Evolutionary conservation across 2,113 vertebrate species (phyloP), one percentile per base, ranked within the genome.

Genomic region (Anhinga rufa): DNA sequence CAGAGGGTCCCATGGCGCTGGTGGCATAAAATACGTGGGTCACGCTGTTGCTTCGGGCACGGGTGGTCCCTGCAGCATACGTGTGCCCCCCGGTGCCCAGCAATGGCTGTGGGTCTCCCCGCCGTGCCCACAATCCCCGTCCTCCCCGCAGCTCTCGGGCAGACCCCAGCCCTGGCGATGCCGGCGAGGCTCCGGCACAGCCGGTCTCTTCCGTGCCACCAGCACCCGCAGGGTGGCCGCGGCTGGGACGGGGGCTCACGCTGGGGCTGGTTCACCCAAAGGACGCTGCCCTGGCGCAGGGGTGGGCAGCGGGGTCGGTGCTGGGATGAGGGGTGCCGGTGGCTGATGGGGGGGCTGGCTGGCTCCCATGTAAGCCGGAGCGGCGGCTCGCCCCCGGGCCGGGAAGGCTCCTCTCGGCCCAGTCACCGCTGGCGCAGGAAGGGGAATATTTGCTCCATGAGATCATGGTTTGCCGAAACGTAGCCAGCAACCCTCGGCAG

Each of bases 381-480:
- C 51, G 1, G 18, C 6, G 3, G 65, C 88, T 87, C 65, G 31
- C 72, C 80, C 82, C 68, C 87, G 29, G 65, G 10, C 69, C 20
- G 69, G 95, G 91, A 90, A 57, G 82, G 87, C 70, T 97, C 80
- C 86, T 86, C 94, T 80, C 34, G 13, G 19, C 82, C 82, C 32
- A 15, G 6, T 42, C 14, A 62, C 78, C 91, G 46, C 77, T 97
- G 96, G 95, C 93, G 44, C 96, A 17, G 95, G 93, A 93, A 95
- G 52, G 88, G 85, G 93, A 95, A 95, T 97, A 42, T 96, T 97
- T 96, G 79, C 92, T 96, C 92, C 82, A 82, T 97, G 96, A 97
- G 96, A 49, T 98, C 97, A 98, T 94, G 88, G 68, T 18, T 75
- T 58, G 83, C 90, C 71, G 65, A 55, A 77, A 49, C 11, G 48